A percentile compares a stretch with the other conserved stretches of the same genome.
These are phyloP conservation scores for Bos javanicus DNA, from an alignment of 2,113 vertebrate species.

Conservation along the genomic window DNA sequence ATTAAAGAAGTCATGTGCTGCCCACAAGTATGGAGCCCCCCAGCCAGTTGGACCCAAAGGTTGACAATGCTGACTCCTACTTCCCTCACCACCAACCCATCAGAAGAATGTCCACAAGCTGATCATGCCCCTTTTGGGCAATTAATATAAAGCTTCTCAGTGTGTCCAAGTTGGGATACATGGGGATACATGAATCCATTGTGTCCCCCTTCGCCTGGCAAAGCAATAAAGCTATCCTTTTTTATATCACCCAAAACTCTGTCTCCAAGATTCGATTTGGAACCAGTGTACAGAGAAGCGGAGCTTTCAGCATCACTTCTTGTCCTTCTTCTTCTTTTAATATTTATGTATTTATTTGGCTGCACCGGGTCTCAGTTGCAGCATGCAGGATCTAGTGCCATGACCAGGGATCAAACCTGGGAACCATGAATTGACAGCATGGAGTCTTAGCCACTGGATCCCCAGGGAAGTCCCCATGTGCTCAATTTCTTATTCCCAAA, in stretches of 20 bases:
- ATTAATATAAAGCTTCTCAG: background rate
- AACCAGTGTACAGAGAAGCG: background rate
- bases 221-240: background rate
- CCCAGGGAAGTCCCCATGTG: background rate
- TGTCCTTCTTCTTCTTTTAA: background rate
- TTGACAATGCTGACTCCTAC: background rate
- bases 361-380: background rate
- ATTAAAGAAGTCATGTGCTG: background rate
- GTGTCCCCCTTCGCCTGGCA: background rate
- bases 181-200: background rate
- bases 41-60: background rate
- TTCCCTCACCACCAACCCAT: background rate
- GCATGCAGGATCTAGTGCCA: background rate
- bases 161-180: background rate
- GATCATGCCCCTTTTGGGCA: background rate
- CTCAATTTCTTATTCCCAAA: background rate
- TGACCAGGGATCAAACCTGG: background rate
- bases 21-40: background rate
- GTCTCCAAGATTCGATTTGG: background rate
- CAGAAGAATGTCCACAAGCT: background rate
- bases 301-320: background rate
- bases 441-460: background rate
- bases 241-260: background rate
- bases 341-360: background rate
- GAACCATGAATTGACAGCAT: background rate